These are phyloP conservation scores for Seira musarum DNA, from an alignment of 2,888 invertebrate species.

Conservation along the genomic window DNA sequence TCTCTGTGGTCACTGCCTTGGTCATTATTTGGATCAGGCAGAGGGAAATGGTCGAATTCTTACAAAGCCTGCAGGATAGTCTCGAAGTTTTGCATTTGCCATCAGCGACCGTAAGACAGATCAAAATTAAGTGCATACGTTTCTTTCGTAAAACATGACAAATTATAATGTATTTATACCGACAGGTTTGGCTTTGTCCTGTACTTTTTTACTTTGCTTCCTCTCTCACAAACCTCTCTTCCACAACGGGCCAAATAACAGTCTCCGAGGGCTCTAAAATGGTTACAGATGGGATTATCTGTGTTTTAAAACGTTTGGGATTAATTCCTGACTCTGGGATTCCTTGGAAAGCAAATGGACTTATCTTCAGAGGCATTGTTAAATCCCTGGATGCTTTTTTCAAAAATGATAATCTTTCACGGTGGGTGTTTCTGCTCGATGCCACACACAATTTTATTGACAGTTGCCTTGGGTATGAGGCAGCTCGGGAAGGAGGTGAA, in stretches of 20 bases:
- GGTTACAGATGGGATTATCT: slow-evolving; percentile 41
- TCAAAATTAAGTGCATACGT: neutral
- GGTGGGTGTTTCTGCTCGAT: slow-evolving; percentile 48
- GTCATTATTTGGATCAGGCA: slow-evolving; percentile 28
- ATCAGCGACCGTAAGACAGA: slow-evolving; percentile 22
- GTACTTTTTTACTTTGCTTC: slow-evolving; percentile 39
- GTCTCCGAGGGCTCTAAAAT: slow-evolving; percentile 38
- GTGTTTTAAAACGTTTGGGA: slow-evolving; percentile 22
- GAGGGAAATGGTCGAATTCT: slow-evolving; percentile 26
- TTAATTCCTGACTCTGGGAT: neutral
- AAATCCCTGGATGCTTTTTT: slow-evolving; percentile 15
- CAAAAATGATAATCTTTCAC: slow-evolving; percentile 43
- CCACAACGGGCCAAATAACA: slow-evolving; percentile 40
- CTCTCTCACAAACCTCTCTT: slow-evolving; percentile 33
- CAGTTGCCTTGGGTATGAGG: slow-evolving; percentile 23
- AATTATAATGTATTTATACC: neutral
- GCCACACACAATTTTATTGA: slow-evolving; percentile 40
- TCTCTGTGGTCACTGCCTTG: slow-evolving; percentile 27
- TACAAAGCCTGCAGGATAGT: slow-evolving; percentile 17
- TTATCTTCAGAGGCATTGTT: neutral
- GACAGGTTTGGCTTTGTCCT: slow-evolving; percentile 42
- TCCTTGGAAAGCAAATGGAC: neutral
- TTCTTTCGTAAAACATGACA: no score
- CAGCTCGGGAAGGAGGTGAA: slow-evolving; percentile 41
- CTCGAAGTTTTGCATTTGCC: slow-evolving; percentile 40